These are phyloP conservation scores for Centropristis striata DNA, from an alignment of 2,113 vertebrate genomes.

Conservation along the genomic window DNA sequence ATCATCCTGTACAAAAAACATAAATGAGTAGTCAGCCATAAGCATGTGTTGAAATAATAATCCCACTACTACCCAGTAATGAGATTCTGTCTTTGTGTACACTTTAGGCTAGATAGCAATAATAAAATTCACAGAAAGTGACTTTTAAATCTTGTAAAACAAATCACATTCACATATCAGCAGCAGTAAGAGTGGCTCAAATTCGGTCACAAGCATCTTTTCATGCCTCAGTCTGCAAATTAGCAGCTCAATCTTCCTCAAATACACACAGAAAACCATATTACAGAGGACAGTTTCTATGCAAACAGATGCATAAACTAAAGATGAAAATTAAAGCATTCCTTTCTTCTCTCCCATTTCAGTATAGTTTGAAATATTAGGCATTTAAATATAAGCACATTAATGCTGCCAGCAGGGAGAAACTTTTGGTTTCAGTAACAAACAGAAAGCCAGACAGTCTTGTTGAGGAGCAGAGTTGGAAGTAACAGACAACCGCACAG, in stretches of 20 bases:
- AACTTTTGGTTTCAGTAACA: conserved; percentile 37
- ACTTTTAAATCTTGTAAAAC: conserved; percentile 49
- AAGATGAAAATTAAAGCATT: conserved; percentile 41
- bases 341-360: conserved; percentile 46
- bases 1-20: conserved; percentile 14
- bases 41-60: conserved; percentile 46
- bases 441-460: conserved; percentile 35
- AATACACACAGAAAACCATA: conserved; percentile 1
- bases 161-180: conserved; percentile 34
- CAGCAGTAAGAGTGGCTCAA: conserved; percentile 21
- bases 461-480: conserved; percentile 16
- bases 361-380: conserved; percentile 38
- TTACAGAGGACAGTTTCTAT: conserved; percentile 15
- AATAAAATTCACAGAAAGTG: conserved; percentile 30
- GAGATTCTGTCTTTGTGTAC: conserved; percentile 33
- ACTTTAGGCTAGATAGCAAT: conserved; percentile 26
- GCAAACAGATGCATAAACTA: neutral
- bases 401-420: conserved; percentile 44
- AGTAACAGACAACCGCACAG: conserved; percentile 35
- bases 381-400: conserved; percentile 26
- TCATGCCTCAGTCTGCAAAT: conserved; percentile 13
- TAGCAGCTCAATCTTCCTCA: neutral
- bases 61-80: conserved; percentile 8
- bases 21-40: conserved; percentile 21
- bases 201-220: conserved; percentile 10